Percentiles rank a stretch among this genome's conserved stretches.
phyloP scores from a whole-genome alignment of 1,140 invertebrate genomes.

The Nephila pilipes region DNA sequence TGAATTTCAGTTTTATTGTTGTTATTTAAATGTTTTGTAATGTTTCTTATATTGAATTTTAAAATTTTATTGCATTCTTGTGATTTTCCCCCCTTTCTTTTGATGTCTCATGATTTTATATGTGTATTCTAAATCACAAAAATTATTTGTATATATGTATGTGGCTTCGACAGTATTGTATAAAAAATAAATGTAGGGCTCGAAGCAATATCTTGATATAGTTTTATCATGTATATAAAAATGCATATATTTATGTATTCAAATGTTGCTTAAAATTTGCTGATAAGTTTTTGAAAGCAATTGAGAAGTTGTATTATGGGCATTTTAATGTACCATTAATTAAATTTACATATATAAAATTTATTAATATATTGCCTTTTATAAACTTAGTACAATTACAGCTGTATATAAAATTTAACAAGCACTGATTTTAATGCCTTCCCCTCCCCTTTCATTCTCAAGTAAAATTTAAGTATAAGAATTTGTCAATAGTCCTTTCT shows the following conservation, averaged over 20 bases:
- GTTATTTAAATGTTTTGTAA: slow-evolving; percentile 2
- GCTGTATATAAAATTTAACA: too few relatives aligned
- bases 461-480: too few relatives aligned
- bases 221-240: not conserved
- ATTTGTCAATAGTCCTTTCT: too few relatives aligned
- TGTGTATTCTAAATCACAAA: not conserved
- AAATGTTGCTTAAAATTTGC: not conserved
- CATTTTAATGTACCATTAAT: too few relatives aligned
- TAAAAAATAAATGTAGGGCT: not conserved
- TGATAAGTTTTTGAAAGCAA: not conserved
- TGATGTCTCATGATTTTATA: not conserved
- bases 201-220: slow-evolving; percentile 3
- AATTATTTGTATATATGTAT: not conserved
- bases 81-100: not conserved
- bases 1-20: not conserved
- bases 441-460: too few relatives aligned
- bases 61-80: not conserved
- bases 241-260: slow-evolving; percentile 2
- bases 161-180: not conserved
- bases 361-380: too few relatives aligned
- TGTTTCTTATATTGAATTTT: slow-evolving; percentile 29
- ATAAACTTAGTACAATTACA: too few relatives aligned
- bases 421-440: too few relatives aligned
- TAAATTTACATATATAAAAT: too few relatives aligned
- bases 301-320: too few relatives aligned